Evolutionary conservation across 2,888 invertebrate species (phyloP).

Genomic region (Chaetogeoica ovagalla): DNA sequence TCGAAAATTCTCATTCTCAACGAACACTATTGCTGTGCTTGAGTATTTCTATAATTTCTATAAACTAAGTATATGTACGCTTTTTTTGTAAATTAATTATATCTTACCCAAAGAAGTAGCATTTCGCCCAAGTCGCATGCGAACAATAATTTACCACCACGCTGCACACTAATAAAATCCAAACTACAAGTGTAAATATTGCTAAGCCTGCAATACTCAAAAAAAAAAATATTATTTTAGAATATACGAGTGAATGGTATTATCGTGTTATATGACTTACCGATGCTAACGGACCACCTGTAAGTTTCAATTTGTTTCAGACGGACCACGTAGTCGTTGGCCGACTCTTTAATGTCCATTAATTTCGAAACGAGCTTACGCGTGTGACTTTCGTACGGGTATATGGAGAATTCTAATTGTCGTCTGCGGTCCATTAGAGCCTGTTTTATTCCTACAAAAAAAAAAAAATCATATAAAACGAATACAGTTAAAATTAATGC

Average conservation of each 20-base stretch:
- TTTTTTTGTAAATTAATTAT: no score
- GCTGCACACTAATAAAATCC: slow-evolving; percentile 46
- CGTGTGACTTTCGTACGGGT: slow-evolving; percentile 43
- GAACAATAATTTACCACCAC: slow-evolving; percentile 48
- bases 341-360: slow-evolving; percentile 42
- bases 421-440: slow-evolving; percentile 42
- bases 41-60: no score
- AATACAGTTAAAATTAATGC: no score
- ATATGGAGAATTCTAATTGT: slow-evolving; percentile 42
- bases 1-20: no score
- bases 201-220: slow-evolving; percentile 31
- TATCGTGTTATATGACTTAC: not conserved
- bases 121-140: slow-evolving; percentile 40
- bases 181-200: slow-evolving; percentile 27
- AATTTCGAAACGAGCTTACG: slow-evolving; percentile 39
- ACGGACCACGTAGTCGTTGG: slow-evolving; percentile 1
- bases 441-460: slow-evolving; percentile 32
- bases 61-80: no score
- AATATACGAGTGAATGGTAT: not conserved
- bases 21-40: no score
- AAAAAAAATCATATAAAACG: not conserved
- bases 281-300: slow-evolving; percentile 33
- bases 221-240: not conserved
- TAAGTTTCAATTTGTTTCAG: slow-evolving; percentile 32
- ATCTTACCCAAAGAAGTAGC: slow-evolving; percentile 48